Evolutionary conservation across 1,140 invertebrate genomes (phyloP).

Genomic region (Eriocheir sinensis): DNA sequence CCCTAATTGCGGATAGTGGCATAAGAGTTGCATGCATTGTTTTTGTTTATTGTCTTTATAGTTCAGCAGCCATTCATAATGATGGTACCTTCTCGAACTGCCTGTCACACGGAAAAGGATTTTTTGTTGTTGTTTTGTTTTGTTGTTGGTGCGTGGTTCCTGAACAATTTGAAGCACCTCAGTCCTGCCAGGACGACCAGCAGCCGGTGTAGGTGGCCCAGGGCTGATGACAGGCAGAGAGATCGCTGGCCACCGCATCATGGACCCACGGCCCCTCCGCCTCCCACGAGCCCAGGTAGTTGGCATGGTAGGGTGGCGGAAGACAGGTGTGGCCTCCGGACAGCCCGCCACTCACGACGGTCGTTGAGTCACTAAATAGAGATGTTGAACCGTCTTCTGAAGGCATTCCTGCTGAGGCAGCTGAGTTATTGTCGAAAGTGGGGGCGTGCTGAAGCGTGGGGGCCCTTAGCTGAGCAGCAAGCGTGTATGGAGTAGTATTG

Average conservation of each 20-base stretch:
- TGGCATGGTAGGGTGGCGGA: neutral
- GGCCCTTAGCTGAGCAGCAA: neutral
- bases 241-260: neutral
- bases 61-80: too few relatives aligned
- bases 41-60: too few relatives aligned
- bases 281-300: constrained; percentile 9
- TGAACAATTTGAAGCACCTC: neutral
- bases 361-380: neutral
- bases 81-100: too few relatives aligned
- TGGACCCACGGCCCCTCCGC: neutral
- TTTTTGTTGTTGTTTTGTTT: too few relatives aligned
- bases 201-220: constrained; percentile 2
- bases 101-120: too few relatives aligned
- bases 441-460: neutral
- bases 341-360: neutral
- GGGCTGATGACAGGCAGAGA: constrained; percentile 30
- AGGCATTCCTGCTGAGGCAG: neutral
- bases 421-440: neutral
- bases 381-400: neutral
- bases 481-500: neutral
- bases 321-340: neutral
- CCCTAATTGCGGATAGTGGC: too few relatives aligned
- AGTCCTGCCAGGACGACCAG: constrained; percentile 40
- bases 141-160: too few relatives aligned
- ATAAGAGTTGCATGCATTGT: too few relatives aligned